phyloP scores from a whole-genome alignment of 2,888 invertebrate genomes.

The Spisula solida region DNA sequence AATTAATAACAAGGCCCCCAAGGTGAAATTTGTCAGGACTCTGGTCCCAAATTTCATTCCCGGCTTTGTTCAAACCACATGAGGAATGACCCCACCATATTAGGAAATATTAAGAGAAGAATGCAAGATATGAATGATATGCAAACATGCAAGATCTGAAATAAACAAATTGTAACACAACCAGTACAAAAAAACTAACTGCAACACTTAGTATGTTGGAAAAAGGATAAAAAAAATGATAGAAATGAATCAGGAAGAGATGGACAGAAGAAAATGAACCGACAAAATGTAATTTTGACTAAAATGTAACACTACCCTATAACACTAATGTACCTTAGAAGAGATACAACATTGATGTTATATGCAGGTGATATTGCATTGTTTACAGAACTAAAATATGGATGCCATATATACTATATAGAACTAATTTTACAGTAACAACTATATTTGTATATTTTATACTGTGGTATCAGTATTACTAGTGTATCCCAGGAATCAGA shows the following conservation, averaged over 20 bases:
- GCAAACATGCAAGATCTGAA: no score
- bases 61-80: no score
- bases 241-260: not conserved
- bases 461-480: not conserved
- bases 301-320: not conserved
- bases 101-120: no score
- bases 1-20: no score
- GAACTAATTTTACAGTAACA: not conserved
- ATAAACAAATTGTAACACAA: no score
- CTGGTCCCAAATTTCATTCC: no score
- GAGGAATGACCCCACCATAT: no score
- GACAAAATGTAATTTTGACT: not conserved
- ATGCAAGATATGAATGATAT: no score
- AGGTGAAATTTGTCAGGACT: no score
- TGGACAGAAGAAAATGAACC: not conserved
- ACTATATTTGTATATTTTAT: not conserved
- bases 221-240: not conserved
- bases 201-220: not conserved
- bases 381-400: not conserved
- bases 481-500: not conserved
- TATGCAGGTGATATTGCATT: not conserved
- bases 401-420: not conserved
- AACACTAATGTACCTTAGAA: not conserved
- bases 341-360: not conserved
- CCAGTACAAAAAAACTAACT: not conserved